These are phyloP conservation scores for Pachycephala philippinensis DNA, from an alignment of 2,113 vertebrate genomes.

Conservation along the genomic window DNA sequence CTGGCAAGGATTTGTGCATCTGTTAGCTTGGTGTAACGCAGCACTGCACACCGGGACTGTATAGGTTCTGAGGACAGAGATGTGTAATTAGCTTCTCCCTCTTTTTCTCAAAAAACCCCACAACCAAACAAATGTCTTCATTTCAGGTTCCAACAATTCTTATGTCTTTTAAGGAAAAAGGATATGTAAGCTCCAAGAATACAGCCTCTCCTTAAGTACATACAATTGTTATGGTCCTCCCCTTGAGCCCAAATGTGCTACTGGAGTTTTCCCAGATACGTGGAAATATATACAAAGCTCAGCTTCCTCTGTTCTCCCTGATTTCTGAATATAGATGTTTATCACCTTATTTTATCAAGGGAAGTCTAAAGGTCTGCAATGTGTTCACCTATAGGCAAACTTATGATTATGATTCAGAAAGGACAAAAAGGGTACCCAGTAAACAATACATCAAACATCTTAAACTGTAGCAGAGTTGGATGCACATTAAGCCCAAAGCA, in stretches of 20 bases:
- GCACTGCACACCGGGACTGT: conserved; percentile 93
- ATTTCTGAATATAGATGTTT: background rate
- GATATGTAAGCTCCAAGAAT: background rate
- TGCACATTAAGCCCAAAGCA: background rate
- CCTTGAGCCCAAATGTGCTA: background rate
- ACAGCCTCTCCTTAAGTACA: background rate
- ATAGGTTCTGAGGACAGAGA: conserved; percentile 82
- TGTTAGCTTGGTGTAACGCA: conserved; percentile 92
- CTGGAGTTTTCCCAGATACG: background rate
- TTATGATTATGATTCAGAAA: background rate
- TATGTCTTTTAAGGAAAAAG: background rate
- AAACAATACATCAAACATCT: background rate
- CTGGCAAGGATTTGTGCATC: conserved; percentile 89
- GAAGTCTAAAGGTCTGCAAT: background rate
- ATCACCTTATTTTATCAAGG: background rate
- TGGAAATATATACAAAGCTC: background rate
- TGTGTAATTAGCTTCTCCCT: background rate
- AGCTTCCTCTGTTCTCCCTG: background rate
- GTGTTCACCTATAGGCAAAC: background rate
- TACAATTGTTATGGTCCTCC: background rate
- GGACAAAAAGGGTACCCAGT: background rate
- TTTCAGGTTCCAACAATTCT: background rate
- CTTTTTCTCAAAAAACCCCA: background rate
- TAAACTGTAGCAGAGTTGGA: background rate
- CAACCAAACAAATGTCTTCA: background rate